Conservation (phyloP, 2,888 invertebrate genomes). For the Acanthosepion lycidas region DNA sequence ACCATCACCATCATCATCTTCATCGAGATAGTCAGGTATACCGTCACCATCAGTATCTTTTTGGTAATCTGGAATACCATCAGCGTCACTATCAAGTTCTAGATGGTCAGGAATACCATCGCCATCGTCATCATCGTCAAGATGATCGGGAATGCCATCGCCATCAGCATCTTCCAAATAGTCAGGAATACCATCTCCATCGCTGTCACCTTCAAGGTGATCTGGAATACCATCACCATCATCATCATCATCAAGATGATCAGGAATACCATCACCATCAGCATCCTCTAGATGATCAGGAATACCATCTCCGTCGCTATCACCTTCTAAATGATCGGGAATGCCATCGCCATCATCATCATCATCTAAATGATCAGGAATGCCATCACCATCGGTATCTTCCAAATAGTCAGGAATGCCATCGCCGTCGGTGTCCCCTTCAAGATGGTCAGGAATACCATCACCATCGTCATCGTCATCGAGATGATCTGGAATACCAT, state of each 20-base stretch:
- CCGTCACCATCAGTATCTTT: slow-evolving; percentile 55
- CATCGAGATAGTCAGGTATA: slow-evolving; percentile 51
- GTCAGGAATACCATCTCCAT: slow-evolving; percentile 69
- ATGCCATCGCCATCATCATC: slow-evolving; percentile 59
- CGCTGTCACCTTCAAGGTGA: slow-evolving; percentile 63
- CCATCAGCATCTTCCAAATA: slow-evolving; percentile 61
- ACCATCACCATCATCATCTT: slow-evolving; percentile 61
- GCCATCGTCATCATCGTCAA: slow-evolving; percentile 62
- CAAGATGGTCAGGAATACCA: background rate
- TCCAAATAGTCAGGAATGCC: slow-evolving; percentile 58
- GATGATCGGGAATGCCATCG: slow-evolving; percentile 61
- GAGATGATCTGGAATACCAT: slow-evolving; percentile 55
- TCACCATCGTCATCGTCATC: background rate
- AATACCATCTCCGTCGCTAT: slow-evolving; percentile 68
- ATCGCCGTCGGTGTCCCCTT: slow-evolving; percentile 57
- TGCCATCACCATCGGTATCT: slow-evolving; percentile 59
- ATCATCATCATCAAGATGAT: slow-evolving; percentile 61
- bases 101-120: slow-evolving; percentile 65
- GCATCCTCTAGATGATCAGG: slow-evolving; percentile 65
- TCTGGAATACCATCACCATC: slow-evolving; percentile 70
- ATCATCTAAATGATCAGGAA: slow-evolving; percentile 56
- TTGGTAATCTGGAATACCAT: slow-evolving; percentile 64
- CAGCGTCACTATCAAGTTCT: slow-evolving; percentile 61
- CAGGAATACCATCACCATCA: slow-evolving; percentile 68
- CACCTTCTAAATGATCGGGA: slow-evolving; percentile 58